These are phyloP conservation scores for Galemys pyrenaicus DNA, from an alignment of 2,113 vertebrate species.

Conservation along the genomic window DNA sequence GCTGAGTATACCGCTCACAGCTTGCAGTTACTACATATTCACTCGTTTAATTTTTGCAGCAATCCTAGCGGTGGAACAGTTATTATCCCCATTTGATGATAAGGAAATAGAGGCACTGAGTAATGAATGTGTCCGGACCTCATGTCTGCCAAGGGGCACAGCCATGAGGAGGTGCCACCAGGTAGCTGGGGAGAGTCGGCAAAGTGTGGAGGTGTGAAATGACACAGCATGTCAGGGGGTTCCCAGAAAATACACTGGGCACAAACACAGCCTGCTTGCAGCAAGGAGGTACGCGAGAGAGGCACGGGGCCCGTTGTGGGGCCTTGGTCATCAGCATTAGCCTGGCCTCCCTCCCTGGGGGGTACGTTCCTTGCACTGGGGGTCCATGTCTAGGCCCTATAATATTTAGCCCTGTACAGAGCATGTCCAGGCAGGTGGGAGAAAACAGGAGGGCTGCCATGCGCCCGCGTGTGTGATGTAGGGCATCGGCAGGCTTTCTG, in stretches of 20 bases:
- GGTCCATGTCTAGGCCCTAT: neutral
- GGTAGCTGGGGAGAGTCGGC: neutral
- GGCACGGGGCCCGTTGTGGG: accelerated
- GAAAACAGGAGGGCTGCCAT: neutral
- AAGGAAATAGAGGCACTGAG: neutral
- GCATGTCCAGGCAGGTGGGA: neutral
- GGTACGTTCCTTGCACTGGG: neutral
- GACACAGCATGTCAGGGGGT: neutral
- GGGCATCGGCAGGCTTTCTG: neutral
- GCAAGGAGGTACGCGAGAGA: too few relatives aligned
- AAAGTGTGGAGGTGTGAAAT: neutral
- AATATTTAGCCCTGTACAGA: neutral
- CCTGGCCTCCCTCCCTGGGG: neutral
- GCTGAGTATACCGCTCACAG: neutral
- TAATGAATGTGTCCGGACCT: neutral
- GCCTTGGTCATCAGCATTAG: accelerated
- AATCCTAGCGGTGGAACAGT: neutral
- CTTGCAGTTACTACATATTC: neutral
- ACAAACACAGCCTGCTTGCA: neutral
- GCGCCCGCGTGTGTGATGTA: neutral
- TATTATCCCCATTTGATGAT: neutral
- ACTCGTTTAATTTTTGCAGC: neutral
- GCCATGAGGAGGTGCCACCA: neutral
- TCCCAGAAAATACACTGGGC: neutral
- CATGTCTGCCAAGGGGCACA: neutral